phyloP scores from a whole-genome alignment of 2,797 vertebrate species.

The Sitta carolinensis region DNA sequence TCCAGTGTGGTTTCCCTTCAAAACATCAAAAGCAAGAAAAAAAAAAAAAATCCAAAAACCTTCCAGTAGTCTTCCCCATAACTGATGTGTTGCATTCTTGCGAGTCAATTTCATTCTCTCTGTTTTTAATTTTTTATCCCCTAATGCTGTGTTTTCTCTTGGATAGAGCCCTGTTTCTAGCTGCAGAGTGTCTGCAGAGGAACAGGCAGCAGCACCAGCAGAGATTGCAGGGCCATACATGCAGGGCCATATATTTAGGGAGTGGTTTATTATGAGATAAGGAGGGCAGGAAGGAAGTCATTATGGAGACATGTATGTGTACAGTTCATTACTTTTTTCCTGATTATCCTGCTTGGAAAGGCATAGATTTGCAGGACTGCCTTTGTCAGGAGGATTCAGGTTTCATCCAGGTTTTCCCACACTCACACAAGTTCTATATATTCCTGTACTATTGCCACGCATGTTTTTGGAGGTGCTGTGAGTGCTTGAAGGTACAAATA shows the following conservation, averaged over 20 bases:
- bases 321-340: not conserved
- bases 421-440: fast-evolving
- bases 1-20: not conserved
- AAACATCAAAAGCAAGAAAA: not conserved
- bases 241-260: not conserved
- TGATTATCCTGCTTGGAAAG: not conserved
- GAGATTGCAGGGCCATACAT: not conserved
- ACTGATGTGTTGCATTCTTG: not conserved
- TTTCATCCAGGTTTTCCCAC: not conserved
- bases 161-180: not conserved
- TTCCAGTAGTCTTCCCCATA: not conserved
- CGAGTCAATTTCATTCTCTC: not conserved
- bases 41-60: not conserved
- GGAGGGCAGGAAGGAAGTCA: not conserved
- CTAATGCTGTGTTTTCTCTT: not conserved
- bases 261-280: not conserved
- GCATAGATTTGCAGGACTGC: not conserved
- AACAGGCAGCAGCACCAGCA: not conserved
- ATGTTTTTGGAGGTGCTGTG: not conserved
- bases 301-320: not conserved
- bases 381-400: not conserved
- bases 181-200: not conserved
- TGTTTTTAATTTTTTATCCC: not conserved
- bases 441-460: not conserved
- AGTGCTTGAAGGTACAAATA: not conserved